Conservation (phyloP, 2,888 invertebrate species). For the Andrena marginata region DNA sequence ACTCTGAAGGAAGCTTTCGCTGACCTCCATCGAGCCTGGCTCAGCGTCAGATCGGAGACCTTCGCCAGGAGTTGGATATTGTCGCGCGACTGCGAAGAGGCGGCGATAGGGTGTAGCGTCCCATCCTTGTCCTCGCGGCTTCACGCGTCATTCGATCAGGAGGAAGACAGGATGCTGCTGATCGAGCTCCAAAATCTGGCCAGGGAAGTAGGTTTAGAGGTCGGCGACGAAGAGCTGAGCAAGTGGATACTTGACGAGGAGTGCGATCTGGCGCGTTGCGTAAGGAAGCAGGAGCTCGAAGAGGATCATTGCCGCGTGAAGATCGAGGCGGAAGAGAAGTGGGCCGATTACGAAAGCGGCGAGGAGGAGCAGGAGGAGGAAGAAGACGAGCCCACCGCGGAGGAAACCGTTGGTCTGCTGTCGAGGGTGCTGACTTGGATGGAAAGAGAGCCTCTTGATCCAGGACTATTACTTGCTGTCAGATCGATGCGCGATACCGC, state of each 20-base stretch:
- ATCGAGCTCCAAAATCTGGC: conserved; percentile 73
- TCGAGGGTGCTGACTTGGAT: conserved; percentile 85
- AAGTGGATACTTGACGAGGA: conserved; percentile 80
- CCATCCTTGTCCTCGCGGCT: conserved; percentile 64
- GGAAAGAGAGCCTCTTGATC: conserved; percentile 86
- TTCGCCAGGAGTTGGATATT: conserved; percentile 83
- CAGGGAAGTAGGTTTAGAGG: conserved; percentile 76
- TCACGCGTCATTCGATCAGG: conserved; percentile 58
- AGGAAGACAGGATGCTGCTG: conserved; percentile 73
- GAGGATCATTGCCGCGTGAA: conserved; percentile 67
- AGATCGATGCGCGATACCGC: conserved; percentile 83
- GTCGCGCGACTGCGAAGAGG: conserved; percentile 73
- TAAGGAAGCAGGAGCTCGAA: conserved; percentile 71
- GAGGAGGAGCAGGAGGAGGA: conserved; percentile 60
- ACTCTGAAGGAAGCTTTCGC: conserved; percentile 85
- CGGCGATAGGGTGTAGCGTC: conserved; percentile 13
- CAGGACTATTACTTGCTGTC: conserved; percentile 81
- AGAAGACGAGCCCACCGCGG: conserved; percentile 80
- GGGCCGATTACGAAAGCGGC: conserved; percentile 65
- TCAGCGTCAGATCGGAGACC: conserved; percentile 84
- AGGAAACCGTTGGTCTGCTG: conserved; percentile 83
- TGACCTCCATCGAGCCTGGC: conserved; percentile 85
- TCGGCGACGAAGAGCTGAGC: conserved; percentile 72
- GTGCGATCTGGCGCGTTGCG: conserved; percentile 71
- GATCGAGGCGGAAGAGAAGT: conserved; percentile 68